Evolutionary conservation across 2,888 invertebrate species (phyloP).

Genomic region (Caprella mutica): DNA sequence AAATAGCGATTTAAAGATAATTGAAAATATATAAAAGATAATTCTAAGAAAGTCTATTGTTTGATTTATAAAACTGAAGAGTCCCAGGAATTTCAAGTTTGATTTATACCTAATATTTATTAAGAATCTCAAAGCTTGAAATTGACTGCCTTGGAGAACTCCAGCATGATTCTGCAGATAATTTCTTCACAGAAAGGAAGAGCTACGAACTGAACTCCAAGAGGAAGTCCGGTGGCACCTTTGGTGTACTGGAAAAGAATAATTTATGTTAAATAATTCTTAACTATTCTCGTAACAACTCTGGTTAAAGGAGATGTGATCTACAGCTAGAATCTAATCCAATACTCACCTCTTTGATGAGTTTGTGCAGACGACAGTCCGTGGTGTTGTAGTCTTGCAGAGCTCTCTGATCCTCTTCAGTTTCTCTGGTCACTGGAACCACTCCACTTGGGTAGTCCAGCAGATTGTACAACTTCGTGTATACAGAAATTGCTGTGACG

Average conservation of each 20-base stretch:
- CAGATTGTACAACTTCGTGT: slow-evolving; percentile 13
- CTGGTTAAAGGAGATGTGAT: too few species aligned
- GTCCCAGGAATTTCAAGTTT: too few species aligned
- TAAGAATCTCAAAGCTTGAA: not conserved
- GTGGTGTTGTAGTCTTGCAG: slow-evolving; percentile 27
- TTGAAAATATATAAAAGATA: too few species aligned
- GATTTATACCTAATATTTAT: too few species aligned
- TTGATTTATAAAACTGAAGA: too few species aligned
- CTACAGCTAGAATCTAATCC: too few species aligned
- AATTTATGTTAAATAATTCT: too few species aligned
- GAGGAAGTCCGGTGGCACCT: slow-evolving; percentile 39
- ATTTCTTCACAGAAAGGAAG: slow-evolving; percentile 43
- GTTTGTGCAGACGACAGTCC: slow-evolving; percentile 10
- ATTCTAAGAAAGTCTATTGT: too few species aligned
- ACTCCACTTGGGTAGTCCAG: slow-evolving; percentile 39
- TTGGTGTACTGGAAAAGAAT: slow-evolving; percentile 10
- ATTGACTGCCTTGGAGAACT: slow-evolving; percentile 34
- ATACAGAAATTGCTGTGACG: slow-evolving; percentile 14
- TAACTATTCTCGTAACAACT: too few species aligned
- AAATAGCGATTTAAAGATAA: too few species aligned
- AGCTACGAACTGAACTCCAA: slow-evolving; percentile 42
- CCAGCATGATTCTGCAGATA: slow-evolving; percentile 41
- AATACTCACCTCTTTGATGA: slow-evolving; percentile 10
- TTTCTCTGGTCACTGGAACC: slow-evolving; percentile 39
- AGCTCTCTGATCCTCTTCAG: slow-evolving; percentile 34